Evolutionary conservation across 1,140 invertebrate genomes (phyloP).

Genomic region (Calliopsis andreniformis): DNA sequence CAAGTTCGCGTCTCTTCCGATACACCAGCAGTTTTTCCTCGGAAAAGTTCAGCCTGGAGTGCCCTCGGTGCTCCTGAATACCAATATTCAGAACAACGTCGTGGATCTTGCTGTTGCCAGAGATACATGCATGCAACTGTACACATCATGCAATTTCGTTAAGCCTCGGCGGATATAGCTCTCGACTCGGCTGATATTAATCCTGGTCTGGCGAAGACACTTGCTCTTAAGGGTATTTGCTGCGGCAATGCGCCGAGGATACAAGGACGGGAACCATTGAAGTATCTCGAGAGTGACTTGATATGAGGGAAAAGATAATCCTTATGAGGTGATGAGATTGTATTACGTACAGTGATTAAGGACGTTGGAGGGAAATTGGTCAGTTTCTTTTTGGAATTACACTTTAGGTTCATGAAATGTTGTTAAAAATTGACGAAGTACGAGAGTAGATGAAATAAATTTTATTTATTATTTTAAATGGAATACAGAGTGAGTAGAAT

Average conservation of each 20-base stretch:
- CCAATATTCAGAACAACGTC: constrained; percentile 17
- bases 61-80: constrained; percentile 13
- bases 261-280: not conserved
- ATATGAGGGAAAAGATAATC: not conserved
- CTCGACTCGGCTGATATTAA: constrained; percentile 3
- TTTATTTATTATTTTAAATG: not conserved
- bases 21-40: constrained; percentile 4
- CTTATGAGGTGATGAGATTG: not conserved
- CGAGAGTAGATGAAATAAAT: too few relatives aligned
- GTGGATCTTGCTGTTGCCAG: not conserved
- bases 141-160: not conserved
- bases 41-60: constrained; percentile 19
- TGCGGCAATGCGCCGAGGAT: not conserved
- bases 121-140: not conserved
- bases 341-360: too few relatives aligned
- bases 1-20: not conserved
- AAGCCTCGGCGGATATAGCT: not conserved
- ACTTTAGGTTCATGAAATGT: too few relatives aligned
- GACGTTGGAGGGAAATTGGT: too few relatives aligned
- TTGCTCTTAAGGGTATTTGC: not conserved
- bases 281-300: not conserved
- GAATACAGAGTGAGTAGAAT: not conserved
- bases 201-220: not conserved
- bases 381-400: too few relatives aligned
- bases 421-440: too few relatives aligned